Evolutionary conservation across 2,888 invertebrate species (phyloP).

Genomic region (Cylindroiulus punctatus): DNA sequence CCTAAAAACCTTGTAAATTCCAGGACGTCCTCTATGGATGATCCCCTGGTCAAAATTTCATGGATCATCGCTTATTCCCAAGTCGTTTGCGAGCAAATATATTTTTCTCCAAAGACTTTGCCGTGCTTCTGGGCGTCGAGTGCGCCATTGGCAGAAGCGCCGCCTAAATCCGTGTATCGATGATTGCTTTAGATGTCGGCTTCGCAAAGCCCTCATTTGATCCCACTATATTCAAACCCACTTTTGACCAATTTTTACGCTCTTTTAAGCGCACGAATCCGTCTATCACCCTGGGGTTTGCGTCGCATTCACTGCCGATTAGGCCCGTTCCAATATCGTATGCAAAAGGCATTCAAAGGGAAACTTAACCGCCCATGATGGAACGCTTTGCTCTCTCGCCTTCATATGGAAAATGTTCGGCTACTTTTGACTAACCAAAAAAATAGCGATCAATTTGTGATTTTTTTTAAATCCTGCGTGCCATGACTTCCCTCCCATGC

Average conservation of each 20-base stretch:
- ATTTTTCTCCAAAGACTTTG: background rate
- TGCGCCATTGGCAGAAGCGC: constrained; percentile 32
- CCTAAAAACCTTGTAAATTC: no score
- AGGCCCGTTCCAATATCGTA: constrained; percentile 25
- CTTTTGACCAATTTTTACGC: constrained; percentile 32
- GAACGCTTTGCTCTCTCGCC: constrained; percentile 25
- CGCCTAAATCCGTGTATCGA: constrained; percentile 32
- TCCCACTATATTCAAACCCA: constrained; percentile 32
- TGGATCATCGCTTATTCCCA: background rate
- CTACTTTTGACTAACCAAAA: constrained; percentile 32
- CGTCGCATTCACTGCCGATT: constrained; percentile 25
- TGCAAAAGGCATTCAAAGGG: constrained; percentile 32
- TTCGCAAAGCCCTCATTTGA: constrained; percentile 32
- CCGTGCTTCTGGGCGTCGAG: background rate
- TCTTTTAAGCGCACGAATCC: constrained; percentile 32
- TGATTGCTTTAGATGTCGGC: constrained; percentile 32
- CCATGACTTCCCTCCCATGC: background rate
- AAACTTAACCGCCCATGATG: constrained; percentile 32
- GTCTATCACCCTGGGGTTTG: constrained; percentile 32
- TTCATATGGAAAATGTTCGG: constrained; percentile 32
- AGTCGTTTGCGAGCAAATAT: background rate
- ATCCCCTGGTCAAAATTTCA: no score
- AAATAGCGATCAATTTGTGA: constrained; percentile 32
- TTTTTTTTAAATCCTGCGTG: constrained; percentile 32
- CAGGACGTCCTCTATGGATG: no score